Base-by-base conservation (phyloP, 64 coral and sea anemone genomes). In the Pocillopora verrucosa region DNA sequence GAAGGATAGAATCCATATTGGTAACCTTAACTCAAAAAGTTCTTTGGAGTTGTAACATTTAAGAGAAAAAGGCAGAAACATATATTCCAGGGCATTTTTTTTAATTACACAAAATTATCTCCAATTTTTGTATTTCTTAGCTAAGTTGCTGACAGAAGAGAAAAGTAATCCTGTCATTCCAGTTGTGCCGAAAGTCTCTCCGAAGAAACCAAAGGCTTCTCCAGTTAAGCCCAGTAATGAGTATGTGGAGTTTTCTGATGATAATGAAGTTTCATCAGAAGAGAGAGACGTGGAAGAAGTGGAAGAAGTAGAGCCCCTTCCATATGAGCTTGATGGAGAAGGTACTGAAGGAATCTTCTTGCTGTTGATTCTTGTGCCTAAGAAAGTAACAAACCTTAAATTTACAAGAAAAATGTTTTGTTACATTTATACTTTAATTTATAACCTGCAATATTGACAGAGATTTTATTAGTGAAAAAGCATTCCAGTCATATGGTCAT, bases 61-160 rank as follows among this genome's bases (percentile, higher is more conserved):
- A 60, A 60, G 14, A 11, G 59, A 60, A 15, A 11, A 60, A 11
- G 59, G 59, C 59, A 9, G 59, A 60, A 9, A 60, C 9, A 60
- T 60, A 11, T 15, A 60, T 15, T 80, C 9, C 20, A 26, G 30
- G 30, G 30, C 30, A 30, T 30, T 30, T 30, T 30, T 30, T 30
- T 30, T 30, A 56, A 56, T 60, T 80, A 2, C 58, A 2, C 60
- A 51, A 51, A 51, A 51, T 61, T 34, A 1, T 56, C 56, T 16
- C 9, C 4, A 30, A 73, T 73, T 77, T 77, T 56, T 22, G 16
- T 56, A 11, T 56, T 13, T 70, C 45, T 3, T 26, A 85, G 82
- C 82, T 30, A 72, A 73, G 82, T 85, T 85, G 38, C 65, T 85
- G 64, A 45, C 82, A 57, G 82, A 72, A 63, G 82, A 85, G 51